These are phyloP conservation scores for Philereme transversata DNA, from an alignment of 2,888 invertebrate species.

Conservation along the genomic window DNA sequence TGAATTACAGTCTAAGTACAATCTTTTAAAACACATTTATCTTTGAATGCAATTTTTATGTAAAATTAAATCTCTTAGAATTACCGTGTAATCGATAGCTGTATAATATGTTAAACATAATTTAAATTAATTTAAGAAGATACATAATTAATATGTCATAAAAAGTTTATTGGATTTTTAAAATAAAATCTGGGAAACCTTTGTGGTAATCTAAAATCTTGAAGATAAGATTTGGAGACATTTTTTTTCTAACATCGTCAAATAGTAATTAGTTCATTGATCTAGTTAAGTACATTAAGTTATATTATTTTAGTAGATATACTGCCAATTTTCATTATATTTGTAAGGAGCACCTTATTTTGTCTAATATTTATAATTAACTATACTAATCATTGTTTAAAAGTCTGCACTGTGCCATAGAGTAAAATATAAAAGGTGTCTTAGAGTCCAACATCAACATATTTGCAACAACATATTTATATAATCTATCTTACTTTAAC, in stretches of 20 bases:
- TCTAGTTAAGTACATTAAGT: neutral
- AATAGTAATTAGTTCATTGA: neutral
- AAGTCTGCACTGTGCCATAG: conserved; percentile 68
- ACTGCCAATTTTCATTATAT: conserved; percentile 61
- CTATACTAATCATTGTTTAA: conserved; percentile 19
- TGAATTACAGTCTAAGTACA: conserved; percentile 61
- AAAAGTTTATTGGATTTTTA: too few relatives aligned
- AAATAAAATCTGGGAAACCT: too few relatives aligned
- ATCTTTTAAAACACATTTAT: conserved; percentile 41
- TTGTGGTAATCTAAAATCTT: too few relatives aligned
- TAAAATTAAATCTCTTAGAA: conserved; percentile 70
- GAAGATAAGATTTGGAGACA: too few relatives aligned
- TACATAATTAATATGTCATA: too few relatives aligned
- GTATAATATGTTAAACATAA: conserved; percentile 10
- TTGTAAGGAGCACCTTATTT: conserved; percentile 26
- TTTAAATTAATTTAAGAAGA: conserved; percentile 2
- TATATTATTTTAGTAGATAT: conserved; percentile 36
- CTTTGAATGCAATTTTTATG: conserved; percentile 65
- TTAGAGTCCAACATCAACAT: conserved; percentile 5
- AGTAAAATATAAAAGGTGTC: conserved; percentile 35
- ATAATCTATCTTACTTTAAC: too few relatives aligned
- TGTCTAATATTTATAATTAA: conserved; percentile 1
- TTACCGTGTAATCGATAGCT: conserved; percentile 36
- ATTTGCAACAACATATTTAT: too few relatives aligned
- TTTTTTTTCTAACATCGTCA: neutral